Evolutionary conservation across 2,888 invertebrate genomes (phyloP).

Genomic region (Agrilus cyanescens): DNA sequence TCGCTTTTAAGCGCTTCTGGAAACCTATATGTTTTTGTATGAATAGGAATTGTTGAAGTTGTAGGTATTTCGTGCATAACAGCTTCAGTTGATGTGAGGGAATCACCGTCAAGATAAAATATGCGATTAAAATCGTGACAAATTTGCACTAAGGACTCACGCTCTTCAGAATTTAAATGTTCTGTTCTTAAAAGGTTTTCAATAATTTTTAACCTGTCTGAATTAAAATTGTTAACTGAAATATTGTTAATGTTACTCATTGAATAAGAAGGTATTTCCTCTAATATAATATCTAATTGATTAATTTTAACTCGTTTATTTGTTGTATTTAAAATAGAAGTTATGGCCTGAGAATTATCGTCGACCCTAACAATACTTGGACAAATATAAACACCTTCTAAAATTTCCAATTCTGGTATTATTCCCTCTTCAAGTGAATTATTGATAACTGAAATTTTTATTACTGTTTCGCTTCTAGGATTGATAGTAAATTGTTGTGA

Average conservation of each 20-base stretch:
- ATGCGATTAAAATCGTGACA: background rate
- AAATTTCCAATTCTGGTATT: background rate
- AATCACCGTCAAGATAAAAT: background rate
- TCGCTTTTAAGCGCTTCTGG: conserved; percentile 10
- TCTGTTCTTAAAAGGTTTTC: background rate
- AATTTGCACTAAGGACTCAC: background rate
- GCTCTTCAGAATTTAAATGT: background rate
- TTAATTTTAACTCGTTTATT: too few relatives aligned
- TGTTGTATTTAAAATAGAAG: background rate
- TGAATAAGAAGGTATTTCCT: too few relatives aligned
- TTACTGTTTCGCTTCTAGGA: background rate
- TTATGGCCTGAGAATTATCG: background rate
- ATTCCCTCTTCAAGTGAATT: background rate
- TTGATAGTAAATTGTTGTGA: too few relatives aligned
- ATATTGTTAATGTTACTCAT: too few relatives aligned
- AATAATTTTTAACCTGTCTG: background rate
- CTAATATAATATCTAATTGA: too few relatives aligned
- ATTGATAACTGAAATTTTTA: background rate
- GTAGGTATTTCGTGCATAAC: background rate
- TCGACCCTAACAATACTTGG: background rate
- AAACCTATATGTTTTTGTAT: background rate
- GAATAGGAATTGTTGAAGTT: background rate
- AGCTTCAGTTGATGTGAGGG: background rate
- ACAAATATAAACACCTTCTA: background rate
- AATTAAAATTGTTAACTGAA: too few relatives aligned